Percentiles rank a stretch among this genome's conserved stretches.
phyloP scores from a whole-genome alignment of 2,888 invertebrate genomes.

The Nomada goodeniana region DNA sequence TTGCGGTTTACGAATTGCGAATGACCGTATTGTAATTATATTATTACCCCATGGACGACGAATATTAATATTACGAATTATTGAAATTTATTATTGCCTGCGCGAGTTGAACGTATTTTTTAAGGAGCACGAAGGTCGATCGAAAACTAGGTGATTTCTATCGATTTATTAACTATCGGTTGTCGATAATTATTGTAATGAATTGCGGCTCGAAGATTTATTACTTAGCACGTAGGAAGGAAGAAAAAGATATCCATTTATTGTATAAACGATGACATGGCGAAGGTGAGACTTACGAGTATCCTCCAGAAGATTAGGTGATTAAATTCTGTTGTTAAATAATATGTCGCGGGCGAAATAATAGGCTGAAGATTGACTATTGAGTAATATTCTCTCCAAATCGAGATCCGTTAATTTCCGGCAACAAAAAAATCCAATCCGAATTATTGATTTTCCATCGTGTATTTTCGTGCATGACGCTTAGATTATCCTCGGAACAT shows the following conservation, averaged over 20 bases:
- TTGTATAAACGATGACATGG: conserved; percentile 77
- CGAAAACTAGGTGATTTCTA: conserved; percentile 53
- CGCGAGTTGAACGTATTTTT: conserved; percentile 52
- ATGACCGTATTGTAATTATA: conserved; percentile 74
- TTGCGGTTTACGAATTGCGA: conserved; percentile 59
- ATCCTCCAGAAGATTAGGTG: conserved; percentile 81
- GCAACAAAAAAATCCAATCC: no score
- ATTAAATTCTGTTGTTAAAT: conserved; percentile 83
- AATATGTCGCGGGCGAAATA: conserved; percentile 80
- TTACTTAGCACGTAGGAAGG: conserved; percentile 73
- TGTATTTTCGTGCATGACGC: not conserved
- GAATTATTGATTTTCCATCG: not conserved
- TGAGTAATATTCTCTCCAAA: conserved; percentile 31
- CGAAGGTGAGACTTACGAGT: conserved; percentile 72
- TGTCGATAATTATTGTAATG: conserved; percentile 49
- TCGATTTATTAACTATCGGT: conserved; percentile 56
- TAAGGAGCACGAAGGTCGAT: conserved; percentile 52
- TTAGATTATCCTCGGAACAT: not conserved
- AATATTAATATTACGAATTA: conserved; percentile 68
- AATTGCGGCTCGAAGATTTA: conserved; percentile 63
- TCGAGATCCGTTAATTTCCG: not conserved
- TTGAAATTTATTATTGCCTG: conserved; percentile 64
- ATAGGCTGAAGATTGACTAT: conserved; percentile 75
- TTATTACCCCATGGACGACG: conserved; percentile 66
- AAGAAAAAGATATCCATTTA: conserved; percentile 77